A percentile compares a stretch with the other conserved stretches of the same genome.
These are phyloP conservation scores for Epizoanthus ramosus DNA, from an alignment of 92 coral and sea anemone species.

Conservation along the genomic window DNA sequence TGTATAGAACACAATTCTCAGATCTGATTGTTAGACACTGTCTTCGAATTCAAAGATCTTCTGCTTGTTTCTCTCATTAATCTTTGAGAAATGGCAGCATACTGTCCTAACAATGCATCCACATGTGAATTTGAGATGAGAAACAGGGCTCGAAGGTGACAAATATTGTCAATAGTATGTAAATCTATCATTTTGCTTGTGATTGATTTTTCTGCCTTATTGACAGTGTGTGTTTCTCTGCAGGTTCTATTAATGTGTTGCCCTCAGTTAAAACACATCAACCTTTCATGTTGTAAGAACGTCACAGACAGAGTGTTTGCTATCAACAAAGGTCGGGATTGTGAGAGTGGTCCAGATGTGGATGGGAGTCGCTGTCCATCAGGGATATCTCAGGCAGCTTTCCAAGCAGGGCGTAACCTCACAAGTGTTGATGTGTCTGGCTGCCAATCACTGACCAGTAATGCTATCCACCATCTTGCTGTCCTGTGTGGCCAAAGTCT, in stretches of 20 bases:
- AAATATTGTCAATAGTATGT: too few species aligned
- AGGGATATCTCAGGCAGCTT: slow-evolving; percentile 32
- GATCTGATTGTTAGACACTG: too few species aligned
- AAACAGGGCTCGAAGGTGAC: too few species aligned
- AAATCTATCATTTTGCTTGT: too few species aligned
- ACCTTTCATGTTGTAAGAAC: slow-evolving; percentile 76
- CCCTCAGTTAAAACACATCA: slow-evolving; percentile 72
- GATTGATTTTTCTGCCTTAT: background rate
- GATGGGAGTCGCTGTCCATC: slow-evolving; percentile 12
- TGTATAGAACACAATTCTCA: too few species aligned
- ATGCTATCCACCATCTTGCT: slow-evolving; percentile 59
- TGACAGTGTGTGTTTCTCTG: background rate
- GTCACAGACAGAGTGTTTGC: slow-evolving; percentile 80
- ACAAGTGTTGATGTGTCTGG: slow-evolving; percentile 85
- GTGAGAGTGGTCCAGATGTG: background rate
- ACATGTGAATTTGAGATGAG: too few species aligned
- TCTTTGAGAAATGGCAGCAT: too few species aligned
- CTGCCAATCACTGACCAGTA: slow-evolving; percentile 71
- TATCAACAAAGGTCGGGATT: background rate
- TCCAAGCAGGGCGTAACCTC: slow-evolving; percentile 61
- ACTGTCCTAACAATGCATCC: too few species aligned
- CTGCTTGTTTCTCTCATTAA: too few species aligned
- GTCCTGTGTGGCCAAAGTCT: slow-evolving; percentile 72
- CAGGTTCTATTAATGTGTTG: slow-evolving; percentile 83
- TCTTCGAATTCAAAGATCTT: too few species aligned